Conservation (phyloP, 1,140 invertebrate species). For the Ceratitis capitata region DNA sequence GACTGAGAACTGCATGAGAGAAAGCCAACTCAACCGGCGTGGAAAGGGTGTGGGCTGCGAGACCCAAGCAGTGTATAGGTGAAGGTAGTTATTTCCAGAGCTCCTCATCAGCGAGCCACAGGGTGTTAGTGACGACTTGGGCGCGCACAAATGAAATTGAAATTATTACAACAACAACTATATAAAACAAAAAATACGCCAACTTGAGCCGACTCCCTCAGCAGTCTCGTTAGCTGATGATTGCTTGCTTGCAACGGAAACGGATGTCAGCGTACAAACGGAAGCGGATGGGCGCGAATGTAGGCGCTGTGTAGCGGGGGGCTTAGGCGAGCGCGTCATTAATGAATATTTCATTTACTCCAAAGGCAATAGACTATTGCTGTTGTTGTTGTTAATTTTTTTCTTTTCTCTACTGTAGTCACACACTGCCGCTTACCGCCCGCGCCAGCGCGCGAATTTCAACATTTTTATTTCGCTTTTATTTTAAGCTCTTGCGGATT, state of each 20-base stretch:
- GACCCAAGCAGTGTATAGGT: too few relatives aligned
- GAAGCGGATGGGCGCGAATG: conserved; percentile 21
- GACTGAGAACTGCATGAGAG: background rate
- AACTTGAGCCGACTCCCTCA: background rate
- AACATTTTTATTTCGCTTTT: conserved; percentile 16
- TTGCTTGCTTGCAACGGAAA: conserved; percentile 19
- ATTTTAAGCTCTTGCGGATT: conserved; percentile 41
- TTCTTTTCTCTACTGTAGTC: background rate
- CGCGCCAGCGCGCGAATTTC: background rate
- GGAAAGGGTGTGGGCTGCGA: background rate
- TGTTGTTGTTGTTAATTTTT: background rate
- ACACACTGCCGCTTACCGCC: background rate
- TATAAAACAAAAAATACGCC: background rate
- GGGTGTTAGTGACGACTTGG: background rate
- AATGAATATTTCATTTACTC: conserved; percentile 44
- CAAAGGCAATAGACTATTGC: conserved; percentile 13
- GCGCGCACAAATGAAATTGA: conserved; percentile 34
- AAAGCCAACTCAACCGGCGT: background rate
- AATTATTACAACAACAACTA: conserved; percentile 14
- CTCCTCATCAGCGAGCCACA: background rate
- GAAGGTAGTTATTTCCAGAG: background rate
- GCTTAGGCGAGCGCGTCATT: conserved; percentile 17
- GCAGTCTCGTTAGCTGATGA: background rate
- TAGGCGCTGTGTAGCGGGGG: background rate
- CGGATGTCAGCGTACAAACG: conserved; percentile 36